A percentile compares a stretch with the other conserved stretches of the same genome.
phyloP scores from a whole-genome alignment of 2,888 invertebrate genomes.

The Strigamia maritima region DNA sequence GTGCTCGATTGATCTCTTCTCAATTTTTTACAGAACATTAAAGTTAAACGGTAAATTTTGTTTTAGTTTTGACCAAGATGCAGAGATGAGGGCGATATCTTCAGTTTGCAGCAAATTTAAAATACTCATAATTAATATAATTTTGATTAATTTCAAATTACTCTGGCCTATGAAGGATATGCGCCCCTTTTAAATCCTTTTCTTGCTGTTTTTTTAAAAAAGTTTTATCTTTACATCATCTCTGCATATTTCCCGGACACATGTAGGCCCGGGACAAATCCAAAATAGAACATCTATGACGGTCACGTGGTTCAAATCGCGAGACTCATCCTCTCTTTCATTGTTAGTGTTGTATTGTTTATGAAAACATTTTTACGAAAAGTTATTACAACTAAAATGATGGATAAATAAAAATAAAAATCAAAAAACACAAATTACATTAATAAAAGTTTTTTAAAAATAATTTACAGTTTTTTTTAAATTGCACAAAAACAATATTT shows the following conservation, averaged over 20 bases:
- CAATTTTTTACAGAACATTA: neutral
- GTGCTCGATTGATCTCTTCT: neutral
- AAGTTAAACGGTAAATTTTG: neutral
- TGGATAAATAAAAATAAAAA: no score
- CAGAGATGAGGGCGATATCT: constrained; percentile 5
- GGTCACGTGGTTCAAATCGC: neutral
- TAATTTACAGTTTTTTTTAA: no score
- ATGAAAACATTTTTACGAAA: no score
- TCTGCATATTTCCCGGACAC: neutral
- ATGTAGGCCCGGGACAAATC: neutral
- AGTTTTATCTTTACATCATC: neutral
- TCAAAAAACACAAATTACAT: no score
- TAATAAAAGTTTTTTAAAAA: no score
- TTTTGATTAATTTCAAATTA: neutral
- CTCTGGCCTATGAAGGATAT: neutral
- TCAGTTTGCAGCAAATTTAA: neutral
- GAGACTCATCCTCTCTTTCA: neutral
- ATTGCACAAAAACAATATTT: no score
- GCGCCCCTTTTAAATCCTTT: neutral
- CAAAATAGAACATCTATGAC: neutral
- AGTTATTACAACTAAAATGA: no score
- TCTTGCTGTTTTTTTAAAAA: neutral
- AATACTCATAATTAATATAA: neutral
- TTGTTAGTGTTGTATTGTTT: neutral
- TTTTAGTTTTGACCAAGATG: neutral